Conservation (phyloP, 2,797 vertebrate genomes). For the Sebastes iracundus region DNA sequence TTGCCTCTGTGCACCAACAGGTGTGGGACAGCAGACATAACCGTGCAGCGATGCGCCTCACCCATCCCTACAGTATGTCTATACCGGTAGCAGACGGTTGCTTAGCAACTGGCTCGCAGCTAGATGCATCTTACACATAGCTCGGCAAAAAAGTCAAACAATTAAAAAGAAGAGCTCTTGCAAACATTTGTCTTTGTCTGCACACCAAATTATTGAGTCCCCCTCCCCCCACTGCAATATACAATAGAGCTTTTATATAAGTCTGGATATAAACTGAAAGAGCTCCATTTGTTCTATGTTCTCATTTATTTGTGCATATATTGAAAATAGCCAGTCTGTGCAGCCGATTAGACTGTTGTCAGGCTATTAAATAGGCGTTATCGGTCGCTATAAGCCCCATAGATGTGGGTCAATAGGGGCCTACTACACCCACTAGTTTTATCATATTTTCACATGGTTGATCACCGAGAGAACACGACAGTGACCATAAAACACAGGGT, state of each 20-base stretch:
- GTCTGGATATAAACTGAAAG: slow-evolving; percentile 7
- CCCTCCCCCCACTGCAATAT: slow-evolving; percentile 34
- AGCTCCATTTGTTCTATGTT: slow-evolving; percentile 38
- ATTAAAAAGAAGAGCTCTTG: slow-evolving; percentile 47
- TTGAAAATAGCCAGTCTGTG: slow-evolving; percentile 72
- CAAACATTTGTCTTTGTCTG: slow-evolving; percentile 44
- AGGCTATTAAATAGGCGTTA: too few relatives aligned
- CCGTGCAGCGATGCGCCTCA: slow-evolving; percentile 54
- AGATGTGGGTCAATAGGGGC: too few relatives aligned
- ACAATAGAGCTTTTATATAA: slow-evolving; percentile 27
- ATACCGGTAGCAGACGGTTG: slow-evolving; percentile 72
- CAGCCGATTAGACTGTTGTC: too few relatives aligned
- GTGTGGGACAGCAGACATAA: slow-evolving; percentile 47
- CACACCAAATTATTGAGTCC: slow-evolving; percentile 56
- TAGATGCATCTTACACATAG: slow-evolving; percentile 65
- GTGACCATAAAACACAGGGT: too few relatives aligned
- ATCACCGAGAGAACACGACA: too few relatives aligned
- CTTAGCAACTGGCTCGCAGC: slow-evolving; percentile 80
- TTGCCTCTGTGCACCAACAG: slow-evolving; percentile 50
- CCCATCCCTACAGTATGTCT: slow-evolving; percentile 61
- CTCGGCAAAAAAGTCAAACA: slow-evolving; percentile 64
- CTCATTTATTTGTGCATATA: slow-evolving; percentile 61
- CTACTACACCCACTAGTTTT: too few relatives aligned
- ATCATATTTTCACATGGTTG: too few relatives aligned
- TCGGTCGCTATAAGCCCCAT: too few relatives aligned